Conservation (phyloP, 1,140 invertebrate species). For the Monochamus saltuarius region DNA sequence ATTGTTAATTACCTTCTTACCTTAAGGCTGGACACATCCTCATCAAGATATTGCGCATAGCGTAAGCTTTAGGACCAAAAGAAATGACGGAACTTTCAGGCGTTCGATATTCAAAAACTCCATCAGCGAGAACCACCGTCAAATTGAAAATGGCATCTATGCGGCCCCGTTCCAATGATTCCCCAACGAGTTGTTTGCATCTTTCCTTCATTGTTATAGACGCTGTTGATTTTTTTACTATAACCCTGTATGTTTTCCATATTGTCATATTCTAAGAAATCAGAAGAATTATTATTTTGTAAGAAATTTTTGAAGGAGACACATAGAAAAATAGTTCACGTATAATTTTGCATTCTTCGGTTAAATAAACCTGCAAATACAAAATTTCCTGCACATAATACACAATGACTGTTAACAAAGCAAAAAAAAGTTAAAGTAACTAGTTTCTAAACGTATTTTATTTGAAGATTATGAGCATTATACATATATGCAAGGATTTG, state of each 20-base stretch:
- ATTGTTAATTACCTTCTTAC: no score
- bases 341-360: no score
- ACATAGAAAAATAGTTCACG: no score
- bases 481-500: no score
- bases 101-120: slow-evolving; percentile 57
- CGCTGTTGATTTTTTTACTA: slow-evolving; percentile 53
- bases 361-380: no score
- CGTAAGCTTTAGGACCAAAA: slow-evolving; percentile 55
- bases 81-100: slow-evolving; percentile 52
- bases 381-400: no score
- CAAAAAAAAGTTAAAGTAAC: no score
- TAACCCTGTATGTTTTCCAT: slow-evolving; percentile 59
- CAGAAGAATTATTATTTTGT: background rate
- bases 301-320: no score
- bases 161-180: slow-evolving; percentile 59
- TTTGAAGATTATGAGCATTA: no score
- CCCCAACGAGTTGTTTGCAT: slow-evolving; percentile 59
- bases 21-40: slow-evolving; percentile 57
- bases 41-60: slow-evolving; percentile 30
- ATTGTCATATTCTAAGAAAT: slow-evolving; percentile 34
- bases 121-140: slow-evolving; percentile 64
- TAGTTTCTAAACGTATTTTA: no score
- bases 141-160: slow-evolving; percentile 77
- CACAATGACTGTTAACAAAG: no score
- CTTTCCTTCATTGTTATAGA: slow-evolving; percentile 54